Percentiles rank a stretch among this genome's conserved stretches.
Evolutionary conservation across 2,113 vertebrate species (phyloP).

Genomic region (Cryptoleucopteryx plumbea): DNA sequence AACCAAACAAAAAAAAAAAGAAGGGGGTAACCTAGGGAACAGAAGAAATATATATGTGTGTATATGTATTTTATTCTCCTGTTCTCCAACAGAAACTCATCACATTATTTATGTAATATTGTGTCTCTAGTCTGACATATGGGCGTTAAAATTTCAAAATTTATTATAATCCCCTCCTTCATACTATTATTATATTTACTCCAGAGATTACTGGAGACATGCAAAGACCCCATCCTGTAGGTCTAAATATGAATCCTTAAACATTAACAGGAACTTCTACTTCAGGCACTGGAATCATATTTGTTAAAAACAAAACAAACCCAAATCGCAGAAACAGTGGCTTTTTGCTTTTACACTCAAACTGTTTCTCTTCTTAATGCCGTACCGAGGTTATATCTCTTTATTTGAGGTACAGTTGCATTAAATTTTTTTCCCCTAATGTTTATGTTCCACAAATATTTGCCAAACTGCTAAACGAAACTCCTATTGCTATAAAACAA

Average conservation of each 20-base stretch:
- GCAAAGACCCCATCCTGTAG: neutral
- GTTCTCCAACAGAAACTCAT: neutral
- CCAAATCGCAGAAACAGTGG: fast-evolving
- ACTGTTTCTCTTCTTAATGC: neutral
- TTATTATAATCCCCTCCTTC: neutral
- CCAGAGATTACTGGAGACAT: neutral
- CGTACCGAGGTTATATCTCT: neutral
- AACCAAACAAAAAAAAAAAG: neutral
- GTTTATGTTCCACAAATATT: neutral
- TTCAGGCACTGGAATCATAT: neutral
- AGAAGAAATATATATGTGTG: neutral
- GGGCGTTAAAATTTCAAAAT: neutral
- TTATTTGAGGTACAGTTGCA: neutral
- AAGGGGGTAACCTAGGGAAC: neutral
- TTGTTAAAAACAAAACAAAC: neutral
- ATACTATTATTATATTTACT: neutral
- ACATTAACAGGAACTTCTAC: neutral
- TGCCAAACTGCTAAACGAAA: neutral
- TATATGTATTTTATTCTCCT: neutral
- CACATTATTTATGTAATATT: neutral
- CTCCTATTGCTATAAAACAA: neutral
- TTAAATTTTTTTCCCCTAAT: neutral
- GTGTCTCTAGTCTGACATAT: neutral
- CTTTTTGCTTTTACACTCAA: neutral
- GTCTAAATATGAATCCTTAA: neutral